Base-by-base conservation (phyloP, 1,140 invertebrate species). In the Thaumatotibia leucotreta region DNA sequence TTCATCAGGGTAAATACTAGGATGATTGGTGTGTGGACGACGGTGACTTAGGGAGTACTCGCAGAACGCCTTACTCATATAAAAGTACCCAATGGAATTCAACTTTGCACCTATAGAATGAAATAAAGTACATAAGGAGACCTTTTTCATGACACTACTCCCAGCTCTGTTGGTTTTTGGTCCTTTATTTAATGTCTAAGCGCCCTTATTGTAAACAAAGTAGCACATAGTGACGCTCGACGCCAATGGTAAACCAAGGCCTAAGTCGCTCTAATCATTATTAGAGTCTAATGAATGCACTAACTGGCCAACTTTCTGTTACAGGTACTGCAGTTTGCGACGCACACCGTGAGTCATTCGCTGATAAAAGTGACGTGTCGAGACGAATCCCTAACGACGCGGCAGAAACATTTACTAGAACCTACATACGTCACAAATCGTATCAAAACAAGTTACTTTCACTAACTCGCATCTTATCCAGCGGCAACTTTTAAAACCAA, bases 271-370 rank as follows among this genome's bases (percentile, higher is more conserved):
- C 49, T 64, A 70, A 70, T 52, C n/a, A n/a, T n/a, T n/a, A n/a
- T n/a, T n/a, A n/a, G n/a, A n/a, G n/a, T 39, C 49, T 64, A 70
- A 70, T 52, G 50, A 24, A 32, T 63, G 29, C 29, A 65, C 65
- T 68, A 69, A 76, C 72, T 79, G 69, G 77, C 73, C 68, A 73
- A 75, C 72, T 73, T 79, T 73, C 78, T 83, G 77, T 89, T 89
- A 61, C 87, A 89, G 87, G 87, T 89, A 89, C 82, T 79, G 86
- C 87, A 83, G 79, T 84, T 76, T 81, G 74, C 83, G 79, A 73
- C 76, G 76, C 69, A 76, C 78, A 80, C 78, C 74, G 86, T 89
- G 84, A 89, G 86, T 89, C 80, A 80, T 69, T 35, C 58, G 67
- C 67, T 67, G 65, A 72, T 77, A 80, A 77, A 82, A 27, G 74